Evolutionary conservation across 2,888 invertebrate species (phyloP).

Genomic region (Dasysyrphus tricinctus): DNA sequence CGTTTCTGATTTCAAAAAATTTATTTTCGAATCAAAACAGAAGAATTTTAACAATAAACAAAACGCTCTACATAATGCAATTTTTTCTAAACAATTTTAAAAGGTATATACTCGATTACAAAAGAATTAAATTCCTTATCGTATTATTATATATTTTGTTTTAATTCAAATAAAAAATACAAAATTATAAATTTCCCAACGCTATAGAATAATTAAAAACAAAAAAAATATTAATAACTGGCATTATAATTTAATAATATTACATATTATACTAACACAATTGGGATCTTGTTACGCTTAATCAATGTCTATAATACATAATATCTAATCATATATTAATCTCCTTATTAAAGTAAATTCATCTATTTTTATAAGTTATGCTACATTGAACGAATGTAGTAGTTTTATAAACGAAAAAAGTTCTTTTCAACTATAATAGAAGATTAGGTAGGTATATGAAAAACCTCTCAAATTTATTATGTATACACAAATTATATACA

Average conservation of each 20-base stretch:
- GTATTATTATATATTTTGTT: neutral
- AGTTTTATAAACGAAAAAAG: neutral
- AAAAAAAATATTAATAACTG: constrained; percentile 54
- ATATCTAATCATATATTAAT: constrained; percentile 25
- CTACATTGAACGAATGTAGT: constrained; percentile 1
- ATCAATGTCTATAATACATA: constrained; percentile 53
- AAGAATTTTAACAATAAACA: constrained; percentile 53
- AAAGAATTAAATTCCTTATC: constrained; percentile 57
- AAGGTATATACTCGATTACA: constrained; percentile 68
- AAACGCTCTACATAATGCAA: constrained; percentile 33
- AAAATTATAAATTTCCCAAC: constrained; percentile 42
- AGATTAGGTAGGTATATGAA: constrained; percentile 10
- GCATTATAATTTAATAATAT: constrained; percentile 43
- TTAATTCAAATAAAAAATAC: constrained; percentile 47
- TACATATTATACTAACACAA: constrained; percentile 21
- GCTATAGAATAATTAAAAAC: constrained; percentile 11
- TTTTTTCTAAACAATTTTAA: constrained; percentile 20
- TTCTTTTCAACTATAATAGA: neutral
- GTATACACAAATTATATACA: constrained; percentile 22
- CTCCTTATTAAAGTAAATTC: constrained; percentile 41
- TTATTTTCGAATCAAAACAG: constrained; percentile 44
- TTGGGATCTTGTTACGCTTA: constrained; percentile 56
- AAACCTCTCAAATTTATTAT: constrained; percentile 13
- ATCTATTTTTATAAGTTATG: constrained; percentile 29
- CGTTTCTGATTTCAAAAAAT: constrained; percentile 44